phyloP scores from a whole-genome alignment of 2,797 vertebrate species.

The Zenarchopterus dispar region DNA sequence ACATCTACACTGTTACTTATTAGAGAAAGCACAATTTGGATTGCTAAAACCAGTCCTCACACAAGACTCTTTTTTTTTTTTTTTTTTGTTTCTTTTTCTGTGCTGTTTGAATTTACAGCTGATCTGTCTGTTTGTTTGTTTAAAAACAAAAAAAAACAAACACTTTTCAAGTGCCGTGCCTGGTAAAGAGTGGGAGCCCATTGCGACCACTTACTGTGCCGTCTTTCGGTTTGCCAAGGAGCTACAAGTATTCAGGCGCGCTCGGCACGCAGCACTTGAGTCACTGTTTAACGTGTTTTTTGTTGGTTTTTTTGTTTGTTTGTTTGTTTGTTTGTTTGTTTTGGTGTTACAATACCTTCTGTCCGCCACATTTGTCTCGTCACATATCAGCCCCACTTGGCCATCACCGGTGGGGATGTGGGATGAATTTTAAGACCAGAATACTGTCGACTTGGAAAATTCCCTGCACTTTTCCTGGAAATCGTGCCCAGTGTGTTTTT shows the following conservation, averaged over 20 bases:
- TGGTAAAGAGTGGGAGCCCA: slow-evolving; percentile 9
- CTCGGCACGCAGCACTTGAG: slow-evolving; percentile 67
- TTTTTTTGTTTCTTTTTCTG: not conserved
- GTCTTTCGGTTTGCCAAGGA: slow-evolving; percentile 64
- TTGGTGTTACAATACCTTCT: slow-evolving; percentile 30
- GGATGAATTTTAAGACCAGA: slow-evolving; percentile 66
- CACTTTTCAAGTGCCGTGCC: slow-evolving; percentile 52
- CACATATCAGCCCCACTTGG: slow-evolving; percentile 28
- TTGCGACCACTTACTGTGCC: slow-evolving; percentile 48
- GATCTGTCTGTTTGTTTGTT: slow-evolving; percentile 27
- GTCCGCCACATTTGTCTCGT: slow-evolving; percentile 36
- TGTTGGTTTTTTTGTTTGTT: too few relatives aligned
- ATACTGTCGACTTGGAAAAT: slow-evolving; percentile 55
- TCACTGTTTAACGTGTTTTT: slow-evolving; percentile 70
- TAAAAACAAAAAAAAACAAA: slow-evolving; percentile 29
- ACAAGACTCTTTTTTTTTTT: slow-evolving; percentile 42
- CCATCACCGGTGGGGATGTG: slow-evolving; percentile 21
- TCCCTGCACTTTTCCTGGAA: slow-evolving; percentile 71
- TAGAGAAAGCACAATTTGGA: slow-evolving; percentile 78
- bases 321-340: too few relatives aligned
- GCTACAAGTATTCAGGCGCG: slow-evolving; percentile 56
- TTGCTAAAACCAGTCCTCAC: slow-evolving; percentile 55
- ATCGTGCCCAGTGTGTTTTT: slow-evolving; percentile 54
- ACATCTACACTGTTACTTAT: slow-evolving; percentile 64
- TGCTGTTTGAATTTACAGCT: slow-evolving; percentile 37